These are phyloP conservation scores for Gortyna flavago DNA, from an alignment of 2,888 invertebrate species.

Conservation along the genomic window DNA sequence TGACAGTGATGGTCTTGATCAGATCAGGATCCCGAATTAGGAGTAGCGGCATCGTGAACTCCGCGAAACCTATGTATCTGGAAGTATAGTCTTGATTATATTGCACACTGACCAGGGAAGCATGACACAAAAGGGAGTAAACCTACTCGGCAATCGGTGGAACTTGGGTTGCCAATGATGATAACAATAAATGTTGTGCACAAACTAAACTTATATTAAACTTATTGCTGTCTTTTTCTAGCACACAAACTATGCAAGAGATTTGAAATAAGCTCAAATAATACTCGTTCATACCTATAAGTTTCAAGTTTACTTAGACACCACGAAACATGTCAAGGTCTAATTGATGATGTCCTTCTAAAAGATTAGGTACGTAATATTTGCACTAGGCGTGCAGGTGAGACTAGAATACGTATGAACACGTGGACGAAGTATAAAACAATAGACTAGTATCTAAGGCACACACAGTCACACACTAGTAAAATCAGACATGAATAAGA, in stretches of 20 bases:
- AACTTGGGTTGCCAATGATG: not conserved
- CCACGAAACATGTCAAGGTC: not conserved
- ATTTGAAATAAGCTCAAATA: not conserved
- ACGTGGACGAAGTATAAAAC: not conserved
- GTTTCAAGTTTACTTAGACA: not conserved
- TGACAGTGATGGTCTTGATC: constrained; percentile 88
- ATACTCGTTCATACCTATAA: not conserved
- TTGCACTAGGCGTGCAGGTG: not conserved
- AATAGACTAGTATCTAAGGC: not conserved
- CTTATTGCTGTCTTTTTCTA: not conserved
- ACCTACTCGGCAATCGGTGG: not conserved
- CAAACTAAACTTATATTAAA: not conserved
- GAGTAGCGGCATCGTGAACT: constrained; percentile 79
- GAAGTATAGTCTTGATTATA: not conserved
- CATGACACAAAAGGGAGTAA: not conserved
- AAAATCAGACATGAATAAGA: not conserved
- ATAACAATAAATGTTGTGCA: not conserved
- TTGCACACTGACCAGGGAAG: not conserved
- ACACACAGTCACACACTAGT: too few relatives aligned
- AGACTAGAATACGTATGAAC: not conserved
- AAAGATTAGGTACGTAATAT: not conserved
- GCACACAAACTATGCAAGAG: not conserved
- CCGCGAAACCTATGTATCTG: constrained; percentile 85
- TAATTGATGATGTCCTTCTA: not conserved
- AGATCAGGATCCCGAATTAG: constrained; percentile 89